Percentiles rank a stretch among this genome's conserved stretches.
These are phyloP conservation scores for Acanthosepion lycidas DNA, from an alignment of 2,888 invertebrate genomes.

Conservation along the genomic window DNA sequence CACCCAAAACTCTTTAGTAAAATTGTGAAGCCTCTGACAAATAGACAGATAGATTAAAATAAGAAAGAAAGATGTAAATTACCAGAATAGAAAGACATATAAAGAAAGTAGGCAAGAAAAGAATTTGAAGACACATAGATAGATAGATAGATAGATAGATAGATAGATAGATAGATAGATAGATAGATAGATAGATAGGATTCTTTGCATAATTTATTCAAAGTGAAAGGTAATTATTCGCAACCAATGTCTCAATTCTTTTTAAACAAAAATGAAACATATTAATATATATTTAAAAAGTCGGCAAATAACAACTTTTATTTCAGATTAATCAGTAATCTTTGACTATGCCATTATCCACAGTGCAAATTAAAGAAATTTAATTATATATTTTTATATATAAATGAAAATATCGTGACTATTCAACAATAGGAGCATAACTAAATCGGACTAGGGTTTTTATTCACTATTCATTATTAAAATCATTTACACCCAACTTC, in stretches of 20 bases:
- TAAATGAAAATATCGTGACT: not conserved
- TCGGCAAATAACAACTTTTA: not conserved
- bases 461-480: not conserved
- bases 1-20: constrained; percentile 33
- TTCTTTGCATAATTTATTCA: not conserved
- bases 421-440: not conserved
- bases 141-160: not conserved
- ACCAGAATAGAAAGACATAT: not conserved
- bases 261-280: not conserved
- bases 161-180: not conserved
- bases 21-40: constrained; percentile 20
- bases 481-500: not conserved
- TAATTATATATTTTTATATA: not conserved
- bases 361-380: not conserved
- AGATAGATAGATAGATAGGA: not conserved
- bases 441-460: not conserved
- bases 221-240: not conserved
- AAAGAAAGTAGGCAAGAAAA: not conserved
- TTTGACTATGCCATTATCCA: not conserved
- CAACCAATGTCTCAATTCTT: not conserved
- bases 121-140: not conserved
- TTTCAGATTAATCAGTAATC: not conserved
- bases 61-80: constrained; percentile 5
- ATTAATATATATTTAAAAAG: not conserved
- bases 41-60: constrained; percentile 22